Evolutionary conservation across 2,888 invertebrate genomes (phyloP).

Genomic region (Rosalia funebris): DNA sequence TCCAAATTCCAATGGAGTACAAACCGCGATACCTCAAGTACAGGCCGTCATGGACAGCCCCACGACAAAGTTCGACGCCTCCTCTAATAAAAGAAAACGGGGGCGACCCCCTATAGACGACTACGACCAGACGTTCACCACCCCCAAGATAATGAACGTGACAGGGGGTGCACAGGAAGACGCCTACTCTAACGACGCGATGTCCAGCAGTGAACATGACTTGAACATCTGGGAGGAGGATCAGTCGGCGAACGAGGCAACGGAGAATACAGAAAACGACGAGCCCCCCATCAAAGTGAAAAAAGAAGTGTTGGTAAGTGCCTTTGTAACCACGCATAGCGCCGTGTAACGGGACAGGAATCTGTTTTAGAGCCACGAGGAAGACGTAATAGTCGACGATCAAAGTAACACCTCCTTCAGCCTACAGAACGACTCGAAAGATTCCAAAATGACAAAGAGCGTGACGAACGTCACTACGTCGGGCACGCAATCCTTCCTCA

Average conservation of each 20-base stretch:
- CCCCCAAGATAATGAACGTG: conserved; percentile 67
- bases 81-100: conserved; percentile 71
- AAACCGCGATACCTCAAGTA: conserved; percentile 61
- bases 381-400: conserved; percentile 53
- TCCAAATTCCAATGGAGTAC: conserved; percentile 54
- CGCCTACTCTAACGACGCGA: conserved; percentile 61
- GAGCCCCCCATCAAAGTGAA: conserved; percentile 57
- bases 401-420: conserved; percentile 50
- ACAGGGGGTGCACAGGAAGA: conserved; percentile 59
- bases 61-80: conserved; percentile 42
- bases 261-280: conserved; percentile 53
- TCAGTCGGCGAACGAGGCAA: conserved; percentile 55
- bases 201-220: conserved; percentile 63
- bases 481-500: conserved; percentile 54
- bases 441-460: conserved; percentile 49
- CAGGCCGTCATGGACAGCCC: conserved; percentile 63
- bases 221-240: conserved; percentile 62
- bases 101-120: conserved; percentile 75
- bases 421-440: conserved; percentile 36
- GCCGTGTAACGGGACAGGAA: no score
- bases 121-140: conserved; percentile 67
- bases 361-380: conserved; percentile 40
- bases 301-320: conserved; percentile 53
- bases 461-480: conserved; percentile 55
- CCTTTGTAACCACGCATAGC: background rate